phyloP scores from a whole-genome alignment of 2,888 invertebrate genomes.

The Drosophila formosana region DNA sequence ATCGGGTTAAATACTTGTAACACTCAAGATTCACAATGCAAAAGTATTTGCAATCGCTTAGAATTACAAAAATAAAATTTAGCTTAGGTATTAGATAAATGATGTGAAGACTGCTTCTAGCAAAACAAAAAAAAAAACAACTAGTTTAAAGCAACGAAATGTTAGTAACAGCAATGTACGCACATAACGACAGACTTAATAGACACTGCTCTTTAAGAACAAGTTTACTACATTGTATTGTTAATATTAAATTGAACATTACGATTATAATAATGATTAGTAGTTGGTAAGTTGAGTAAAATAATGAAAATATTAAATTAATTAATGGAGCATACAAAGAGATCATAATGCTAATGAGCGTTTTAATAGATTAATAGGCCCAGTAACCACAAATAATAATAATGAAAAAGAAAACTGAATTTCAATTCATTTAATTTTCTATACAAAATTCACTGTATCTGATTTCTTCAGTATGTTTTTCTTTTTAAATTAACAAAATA shows the following conservation, averaged over 20 bases:
- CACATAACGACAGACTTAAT: neutral
- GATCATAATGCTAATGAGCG: conserved; percentile 1
- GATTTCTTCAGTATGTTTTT: conserved; percentile 10
- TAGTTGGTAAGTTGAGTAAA: neutral
- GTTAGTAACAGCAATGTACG: neutral
- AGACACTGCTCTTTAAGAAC: neutral
- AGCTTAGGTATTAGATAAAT: conserved; percentile 17
- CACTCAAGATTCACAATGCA: conserved; percentile 34
- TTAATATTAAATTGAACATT: neutral
- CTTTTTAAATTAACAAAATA: conserved; percentile 39
- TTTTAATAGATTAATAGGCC: conserved; percentile 33
- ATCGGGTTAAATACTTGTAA: conserved; percentile 44
- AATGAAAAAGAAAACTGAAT: conserved; percentile 57
- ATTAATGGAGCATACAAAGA: neutral
- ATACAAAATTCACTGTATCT: conserved; percentile 17
- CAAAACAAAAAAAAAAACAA: conserved; percentile 2
- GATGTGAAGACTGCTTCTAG: conserved; percentile 7
- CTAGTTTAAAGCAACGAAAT: conserved; percentile 11
- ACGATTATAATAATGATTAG: neutral
- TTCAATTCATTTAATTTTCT: conserved; percentile 66
- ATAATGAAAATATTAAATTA: neutral
- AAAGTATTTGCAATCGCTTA: conserved; percentile 32
- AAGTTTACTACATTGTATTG: neutral
- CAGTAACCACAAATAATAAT: conserved; percentile 53
- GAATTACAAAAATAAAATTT: conserved; percentile 33